Percentiles rank a stretch among this genome's conserved stretches.
Conservation (phyloP, 1,140 invertebrate genomes). For the Helicoverpa zea region DNA sequence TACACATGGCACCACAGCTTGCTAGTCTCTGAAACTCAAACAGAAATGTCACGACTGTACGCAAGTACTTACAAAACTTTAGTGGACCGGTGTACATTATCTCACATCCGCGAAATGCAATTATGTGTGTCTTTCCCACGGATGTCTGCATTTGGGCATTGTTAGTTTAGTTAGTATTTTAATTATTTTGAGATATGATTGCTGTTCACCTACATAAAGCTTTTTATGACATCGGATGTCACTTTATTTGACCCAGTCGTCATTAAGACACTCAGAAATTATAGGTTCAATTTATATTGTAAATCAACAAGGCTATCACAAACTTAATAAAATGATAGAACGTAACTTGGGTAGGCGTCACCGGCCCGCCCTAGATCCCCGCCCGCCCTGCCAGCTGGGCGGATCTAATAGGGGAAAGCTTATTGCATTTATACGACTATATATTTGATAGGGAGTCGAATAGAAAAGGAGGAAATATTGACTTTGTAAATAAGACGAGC, state of each 20-base stretch:
- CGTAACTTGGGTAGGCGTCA: conserved; percentile 57
- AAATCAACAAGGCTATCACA: background rate
- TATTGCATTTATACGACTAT: conserved; percentile 42
- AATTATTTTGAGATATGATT: conserved; percentile 10
- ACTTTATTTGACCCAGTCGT: too few relatives aligned
- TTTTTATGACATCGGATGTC: too few relatives aligned
- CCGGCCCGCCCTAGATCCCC: conserved; percentile 55
- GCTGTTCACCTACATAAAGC: too few relatives aligned
- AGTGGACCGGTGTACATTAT: conserved; percentile 59
- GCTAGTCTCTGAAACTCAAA: conserved; percentile 36
- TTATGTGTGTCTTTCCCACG: conserved; percentile 80
- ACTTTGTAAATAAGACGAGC: background rate
- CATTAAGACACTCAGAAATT: too few relatives aligned
- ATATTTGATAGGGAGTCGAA: conserved; percentile 36
- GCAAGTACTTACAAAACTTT: conserved; percentile 31
- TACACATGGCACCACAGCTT: conserved; percentile 47
- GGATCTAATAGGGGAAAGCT: conserved; percentile 50
- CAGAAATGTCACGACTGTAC: conserved; percentile 24
- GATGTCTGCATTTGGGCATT: conserved; percentile 51
- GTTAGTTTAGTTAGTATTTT: background rate
- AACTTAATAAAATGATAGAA: conserved; percentile 37
- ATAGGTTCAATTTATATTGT: too few relatives aligned
- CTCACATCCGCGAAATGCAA: conserved; percentile 75
- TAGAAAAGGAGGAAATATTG: background rate
- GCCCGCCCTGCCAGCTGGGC: conserved; percentile 62